A percentile compares a stretch with the other conserved stretches of the same genome.
Evolutionary conservation across 2,113 vertebrate species (phyloP).

Genomic region (Dunckerocampus dactyliophorus): DNA sequence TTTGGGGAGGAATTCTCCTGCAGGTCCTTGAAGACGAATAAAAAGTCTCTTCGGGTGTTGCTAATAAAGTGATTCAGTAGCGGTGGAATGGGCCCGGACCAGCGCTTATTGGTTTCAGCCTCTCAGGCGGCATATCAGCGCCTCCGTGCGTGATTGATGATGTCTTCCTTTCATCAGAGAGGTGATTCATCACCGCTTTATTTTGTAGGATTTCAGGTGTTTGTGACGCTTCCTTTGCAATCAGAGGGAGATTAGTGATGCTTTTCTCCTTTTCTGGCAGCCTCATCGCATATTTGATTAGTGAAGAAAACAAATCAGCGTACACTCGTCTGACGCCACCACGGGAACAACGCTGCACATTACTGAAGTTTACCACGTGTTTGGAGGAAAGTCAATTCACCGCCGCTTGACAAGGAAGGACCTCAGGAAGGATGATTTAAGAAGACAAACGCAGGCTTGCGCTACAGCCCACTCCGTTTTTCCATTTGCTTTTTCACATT

Average conservation of each 20-base stretch:
- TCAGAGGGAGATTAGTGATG: constrained; percentile 26
- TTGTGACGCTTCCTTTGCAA: constrained; percentile 40
- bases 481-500: no score
- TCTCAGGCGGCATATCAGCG: constrained; percentile 2
- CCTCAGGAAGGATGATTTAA: no score
- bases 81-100: constrained; percentile 23
- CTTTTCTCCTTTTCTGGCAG: constrained; percentile 1
- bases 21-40: neutral
- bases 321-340: constrained; percentile 1
- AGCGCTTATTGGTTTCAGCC: constrained; percentile 46
- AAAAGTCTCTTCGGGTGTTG: constrained; percentile 10
- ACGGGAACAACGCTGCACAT: neutral
- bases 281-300: constrained; percentile 34
- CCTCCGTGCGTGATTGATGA: constrained; percentile 47
- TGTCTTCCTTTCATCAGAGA: constrained; percentile 54
- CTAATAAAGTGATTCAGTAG: constrained; percentile 50
- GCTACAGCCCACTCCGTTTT: no score
- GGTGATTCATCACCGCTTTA: constrained; percentile 42
- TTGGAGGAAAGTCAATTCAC: neutral
- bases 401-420: no score
- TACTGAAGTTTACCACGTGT: neutral
- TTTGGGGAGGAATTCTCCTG: neutral
- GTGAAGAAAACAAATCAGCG: neutral
- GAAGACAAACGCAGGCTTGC: no score
- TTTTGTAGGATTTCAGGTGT: constrained; percentile 33